Evolutionary conservation across 2,888 invertebrate genomes (phyloP).

Genomic region (Malacosoma neustria): DNA sequence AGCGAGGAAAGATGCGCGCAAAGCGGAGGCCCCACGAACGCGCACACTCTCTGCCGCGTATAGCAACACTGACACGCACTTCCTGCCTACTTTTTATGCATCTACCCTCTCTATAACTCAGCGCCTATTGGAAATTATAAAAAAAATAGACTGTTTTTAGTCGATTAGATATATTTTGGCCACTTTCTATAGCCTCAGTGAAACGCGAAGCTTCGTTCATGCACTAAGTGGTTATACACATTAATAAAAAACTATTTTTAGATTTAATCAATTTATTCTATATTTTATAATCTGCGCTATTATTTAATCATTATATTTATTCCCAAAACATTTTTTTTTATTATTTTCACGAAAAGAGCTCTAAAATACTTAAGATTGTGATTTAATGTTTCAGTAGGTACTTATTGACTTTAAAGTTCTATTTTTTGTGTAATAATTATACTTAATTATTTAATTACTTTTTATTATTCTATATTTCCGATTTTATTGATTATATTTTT

Average conservation of each 20-base stretch:
- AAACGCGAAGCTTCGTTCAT: conserved; percentile 3
- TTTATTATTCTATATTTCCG: no score
- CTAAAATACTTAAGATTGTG: neutral
- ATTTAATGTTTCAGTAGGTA: no score
- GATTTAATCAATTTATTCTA: neutral
- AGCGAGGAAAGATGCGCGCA: conserved; percentile 7
- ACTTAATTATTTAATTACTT: no score
- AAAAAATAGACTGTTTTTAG: conserved; percentile 51
- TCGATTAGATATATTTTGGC: conserved; percentile 33
- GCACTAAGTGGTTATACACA: neutral
- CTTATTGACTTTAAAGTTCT: no score
- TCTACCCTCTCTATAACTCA: conserved; percentile 52
- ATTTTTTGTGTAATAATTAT: no score
- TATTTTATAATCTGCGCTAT: neutral
- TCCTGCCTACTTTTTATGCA: conserved; percentile 42
- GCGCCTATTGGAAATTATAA: conserved; percentile 59
- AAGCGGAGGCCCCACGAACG: conserved; percentile 15
- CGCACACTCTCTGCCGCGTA: conserved; percentile 48
- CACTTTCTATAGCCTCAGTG: conserved; percentile 33
- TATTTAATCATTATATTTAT: neutral
- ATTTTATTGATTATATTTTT: no score
- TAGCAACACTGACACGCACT: conserved; percentile 53
- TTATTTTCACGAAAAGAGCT: neutral
- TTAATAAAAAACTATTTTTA: neutral
- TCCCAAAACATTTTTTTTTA: neutral